Evolutionary conservation across 2,113 vertebrate species (phyloP).

Genomic region (Clinocottus analis): DNA sequence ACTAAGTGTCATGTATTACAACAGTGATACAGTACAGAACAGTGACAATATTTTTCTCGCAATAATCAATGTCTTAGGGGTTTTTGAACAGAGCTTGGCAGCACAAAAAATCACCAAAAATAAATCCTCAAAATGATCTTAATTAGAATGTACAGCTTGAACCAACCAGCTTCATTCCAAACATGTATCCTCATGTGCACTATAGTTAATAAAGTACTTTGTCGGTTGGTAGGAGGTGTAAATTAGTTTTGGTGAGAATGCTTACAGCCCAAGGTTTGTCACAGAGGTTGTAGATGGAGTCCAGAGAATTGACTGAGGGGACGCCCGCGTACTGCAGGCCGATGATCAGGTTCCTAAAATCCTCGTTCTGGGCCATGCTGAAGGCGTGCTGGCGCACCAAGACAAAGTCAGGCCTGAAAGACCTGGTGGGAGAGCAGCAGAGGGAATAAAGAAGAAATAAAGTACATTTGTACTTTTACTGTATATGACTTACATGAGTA

Average conservation of each 20-base stretch:
- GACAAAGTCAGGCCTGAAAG: slow-evolving; percentile 96
- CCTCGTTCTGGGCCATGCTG: slow-evolving; percentile 97
- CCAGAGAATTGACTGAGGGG: slow-evolving; percentile 94
- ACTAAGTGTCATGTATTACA: not conserved
- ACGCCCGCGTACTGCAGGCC: slow-evolving; percentile 95
- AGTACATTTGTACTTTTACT: not conserved
- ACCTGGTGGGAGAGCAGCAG: slow-evolving; percentile 79
- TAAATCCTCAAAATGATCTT: not conserved
- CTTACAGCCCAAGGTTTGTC: slow-evolving; percentile 98
- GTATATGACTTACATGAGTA: not conserved
- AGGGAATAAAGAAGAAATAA: not conserved
- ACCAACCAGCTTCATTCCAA: not conserved
- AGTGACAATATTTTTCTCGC: not conserved
- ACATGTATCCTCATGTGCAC: not conserved
- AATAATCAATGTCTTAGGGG: not conserved
- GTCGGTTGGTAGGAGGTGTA: not conserved
- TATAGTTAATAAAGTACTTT: not conserved
- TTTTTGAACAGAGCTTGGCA: not conserved
- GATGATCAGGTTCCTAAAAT: slow-evolving; percentile 95
- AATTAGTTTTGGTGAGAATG: slow-evolving; percentile 1
- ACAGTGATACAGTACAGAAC: not conserved
- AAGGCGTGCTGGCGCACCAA: slow-evolving; percentile 95
- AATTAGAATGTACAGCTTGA: not conserved
- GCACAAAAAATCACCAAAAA: not conserved
- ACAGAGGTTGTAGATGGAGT: slow-evolving; percentile 97